phyloP scores from a whole-genome alignment of 1,140 invertebrate species.

The Fopius arisanus region DNA sequence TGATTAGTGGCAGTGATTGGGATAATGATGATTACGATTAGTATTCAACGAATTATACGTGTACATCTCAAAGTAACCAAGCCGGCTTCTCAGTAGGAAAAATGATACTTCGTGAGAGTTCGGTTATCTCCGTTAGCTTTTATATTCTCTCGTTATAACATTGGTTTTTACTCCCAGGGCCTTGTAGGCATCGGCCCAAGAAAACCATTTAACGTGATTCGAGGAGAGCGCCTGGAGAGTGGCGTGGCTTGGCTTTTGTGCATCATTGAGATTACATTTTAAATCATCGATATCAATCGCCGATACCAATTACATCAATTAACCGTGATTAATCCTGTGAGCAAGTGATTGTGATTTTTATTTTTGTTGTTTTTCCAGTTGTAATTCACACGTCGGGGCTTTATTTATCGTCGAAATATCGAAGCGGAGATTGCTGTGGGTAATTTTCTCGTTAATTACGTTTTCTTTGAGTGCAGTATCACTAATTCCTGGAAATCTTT shows the following conservation, averaged over 20 bases:
- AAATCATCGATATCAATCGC: too few species aligned
- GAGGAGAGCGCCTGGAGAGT: background rate
- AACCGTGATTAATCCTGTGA: background rate
- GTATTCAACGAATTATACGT: too few species aligned
- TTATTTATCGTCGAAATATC: background rate
- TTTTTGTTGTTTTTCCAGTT: background rate
- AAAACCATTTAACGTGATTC: constrained; percentile 28
- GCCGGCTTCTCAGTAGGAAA: background rate
- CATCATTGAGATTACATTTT: too few species aligned
- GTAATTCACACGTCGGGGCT: background rate
- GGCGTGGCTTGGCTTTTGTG: constrained; percentile 5
- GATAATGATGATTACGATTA: too few species aligned
- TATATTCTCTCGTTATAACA: background rate
- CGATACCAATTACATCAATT: too few species aligned
- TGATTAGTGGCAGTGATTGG: too few species aligned
- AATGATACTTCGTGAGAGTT: constrained; percentile 22
- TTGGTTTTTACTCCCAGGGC: background rate
- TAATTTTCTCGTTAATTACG: background rate
- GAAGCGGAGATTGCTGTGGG: background rate
- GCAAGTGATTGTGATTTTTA: background rate
- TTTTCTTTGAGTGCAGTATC: background rate
- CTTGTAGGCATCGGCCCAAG: background rate
- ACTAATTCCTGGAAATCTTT: background rate
- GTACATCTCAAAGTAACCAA: too few species aligned
- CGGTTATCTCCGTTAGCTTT: constrained; percentile 22